Evolutionary conservation across 2,888 invertebrate species (phyloP).

Genomic region (Plemyria rubiginata): DNA sequence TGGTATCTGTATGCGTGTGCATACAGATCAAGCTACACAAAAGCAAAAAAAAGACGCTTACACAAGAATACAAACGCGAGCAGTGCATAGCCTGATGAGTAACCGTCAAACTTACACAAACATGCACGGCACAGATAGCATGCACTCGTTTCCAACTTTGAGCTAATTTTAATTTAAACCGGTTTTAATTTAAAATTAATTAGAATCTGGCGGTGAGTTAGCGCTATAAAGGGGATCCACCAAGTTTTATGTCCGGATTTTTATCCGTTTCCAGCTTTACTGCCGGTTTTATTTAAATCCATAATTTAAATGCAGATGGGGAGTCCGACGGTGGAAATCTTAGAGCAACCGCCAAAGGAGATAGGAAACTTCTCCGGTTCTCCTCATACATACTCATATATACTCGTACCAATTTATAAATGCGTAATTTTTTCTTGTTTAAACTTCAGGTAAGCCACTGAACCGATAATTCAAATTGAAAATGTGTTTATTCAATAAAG

Average conservation of each 20-base stretch:
- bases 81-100: too few species aligned
- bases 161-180: slow-evolving; percentile 23
- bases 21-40: too few species aligned
- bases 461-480: too few species aligned
- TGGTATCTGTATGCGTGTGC: too few species aligned
- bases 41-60: too few species aligned
- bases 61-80: too few species aligned
- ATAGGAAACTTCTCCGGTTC: background rate
- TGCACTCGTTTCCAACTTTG: slow-evolving; percentile 9
- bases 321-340: slow-evolving; percentile 42
- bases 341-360: slow-evolving; percentile 1
- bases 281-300: slow-evolving; percentile 69
- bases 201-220: slow-evolving; percentile 36
- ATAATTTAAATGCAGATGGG: slow-evolving; percentile 77
- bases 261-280: slow-evolving; percentile 56
- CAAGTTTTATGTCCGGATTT: slow-evolving; percentile 42
- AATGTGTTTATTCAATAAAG: too few species aligned
- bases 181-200: slow-evolving; percentile 41
- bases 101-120: too few species aligned
- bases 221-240: slow-evolving; percentile 39
- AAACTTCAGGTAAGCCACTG: too few species aligned
- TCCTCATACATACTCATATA: background rate
- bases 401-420: background rate
- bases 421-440: too few species aligned
- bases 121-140: background rate